phyloP scores from a whole-genome alignment of 2,797 vertebrate genomes.

The Syndactyla subalaris region DNA sequence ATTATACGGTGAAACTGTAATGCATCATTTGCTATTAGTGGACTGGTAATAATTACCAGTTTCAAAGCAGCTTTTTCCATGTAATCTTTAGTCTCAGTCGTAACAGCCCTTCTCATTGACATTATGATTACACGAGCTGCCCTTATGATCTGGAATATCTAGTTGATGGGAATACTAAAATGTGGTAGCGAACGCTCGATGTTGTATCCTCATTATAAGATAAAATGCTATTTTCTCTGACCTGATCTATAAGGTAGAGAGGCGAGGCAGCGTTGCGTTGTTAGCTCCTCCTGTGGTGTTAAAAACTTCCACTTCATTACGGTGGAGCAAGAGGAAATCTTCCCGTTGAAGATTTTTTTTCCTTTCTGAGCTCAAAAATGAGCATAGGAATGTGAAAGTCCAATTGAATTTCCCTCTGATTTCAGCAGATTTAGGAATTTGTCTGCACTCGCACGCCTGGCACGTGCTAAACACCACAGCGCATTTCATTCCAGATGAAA shows the following conservation, averaged over 20 bases:
- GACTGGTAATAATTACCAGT: conserved; percentile 85
- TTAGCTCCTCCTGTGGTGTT: conserved; percentile 35
- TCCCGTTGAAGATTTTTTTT: background rate
- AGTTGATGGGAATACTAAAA: conserved; percentile 81
- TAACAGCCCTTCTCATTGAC: conserved; percentile 84
- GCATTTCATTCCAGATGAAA: conserved; percentile 42
- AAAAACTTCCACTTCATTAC: conserved; percentile 58
- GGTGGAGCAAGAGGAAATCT: conserved; percentile 42
- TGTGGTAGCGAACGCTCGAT: conserved; percentile 64
- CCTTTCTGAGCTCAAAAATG: background rate
- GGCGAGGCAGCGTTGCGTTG: conserved; percentile 40
- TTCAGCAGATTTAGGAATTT: conserved; percentile 39
- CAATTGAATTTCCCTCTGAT: conserved; percentile 48
- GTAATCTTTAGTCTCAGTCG: conserved; percentile 80
- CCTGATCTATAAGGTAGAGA: conserved; percentile 69
- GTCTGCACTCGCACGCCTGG: background rate
- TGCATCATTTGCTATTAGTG: conserved; percentile 84
- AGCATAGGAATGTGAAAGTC: conserved; percentile 35
- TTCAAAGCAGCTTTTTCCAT: conserved; percentile 80
- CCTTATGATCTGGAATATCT: conserved; percentile 79
- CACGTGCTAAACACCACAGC: background rate
- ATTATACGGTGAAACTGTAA: conserved; percentile 85
- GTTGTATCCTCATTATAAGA: conserved; percentile 79
- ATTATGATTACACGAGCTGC: conserved; percentile 81
- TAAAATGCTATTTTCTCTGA: conserved; percentile 79